phyloP scores from a whole-genome alignment of 1,140 invertebrate genomes.

The Epicauta chinensis region DNA sequence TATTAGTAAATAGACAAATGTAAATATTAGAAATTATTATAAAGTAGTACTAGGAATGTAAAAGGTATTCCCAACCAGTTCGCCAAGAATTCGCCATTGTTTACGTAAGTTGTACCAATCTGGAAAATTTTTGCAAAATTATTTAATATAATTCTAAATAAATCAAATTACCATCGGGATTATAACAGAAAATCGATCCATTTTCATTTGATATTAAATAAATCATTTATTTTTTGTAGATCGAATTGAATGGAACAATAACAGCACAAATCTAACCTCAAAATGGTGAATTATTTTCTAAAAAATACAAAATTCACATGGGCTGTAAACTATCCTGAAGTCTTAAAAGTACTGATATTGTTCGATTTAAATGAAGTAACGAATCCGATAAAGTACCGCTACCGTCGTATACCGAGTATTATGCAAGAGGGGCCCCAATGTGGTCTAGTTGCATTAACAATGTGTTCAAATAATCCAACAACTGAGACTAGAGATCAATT shows the following conservation, averaged over 20 bases:
- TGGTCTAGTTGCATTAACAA: slow-evolving; percentile 72
- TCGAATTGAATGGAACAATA: too few relatives aligned
- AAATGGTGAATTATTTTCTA: slow-evolving; percentile 8
- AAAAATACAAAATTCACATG: slow-evolving; percentile 11
- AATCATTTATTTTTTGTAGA: too few relatives aligned
- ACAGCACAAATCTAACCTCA: too few relatives aligned
- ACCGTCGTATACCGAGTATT: slow-evolving; percentile 27
- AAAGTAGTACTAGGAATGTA: slow-evolving; percentile 20
- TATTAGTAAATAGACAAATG: not conserved
- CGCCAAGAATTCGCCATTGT: slow-evolving; percentile 33
- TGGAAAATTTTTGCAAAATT: slow-evolving; percentile 7
- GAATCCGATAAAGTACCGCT: slow-evolving; percentile 29
- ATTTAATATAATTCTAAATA: too few relatives aligned
- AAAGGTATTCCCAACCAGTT: slow-evolving; percentile 28
- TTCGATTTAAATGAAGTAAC: slow-evolving; percentile 30
- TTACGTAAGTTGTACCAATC: slow-evolving; percentile 32
- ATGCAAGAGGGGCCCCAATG: slow-evolving; percentile 60
- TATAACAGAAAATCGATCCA: too few relatives aligned
- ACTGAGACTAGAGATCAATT: slow-evolving; percentile 53
- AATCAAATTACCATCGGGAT: too few relatives aligned
- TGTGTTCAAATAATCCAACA: slow-evolving; percentile 59
- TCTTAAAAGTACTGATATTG: slow-evolving; percentile 32
- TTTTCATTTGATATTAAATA: too few relatives aligned
- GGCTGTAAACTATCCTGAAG: slow-evolving; percentile 35
- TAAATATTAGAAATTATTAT: not conserved